Evolutionary conservation across 2,888 invertebrate genomes (phyloP), one percentile per base, ranked within the genome.

Genomic region (Acanthosepion esculentum): DNA sequence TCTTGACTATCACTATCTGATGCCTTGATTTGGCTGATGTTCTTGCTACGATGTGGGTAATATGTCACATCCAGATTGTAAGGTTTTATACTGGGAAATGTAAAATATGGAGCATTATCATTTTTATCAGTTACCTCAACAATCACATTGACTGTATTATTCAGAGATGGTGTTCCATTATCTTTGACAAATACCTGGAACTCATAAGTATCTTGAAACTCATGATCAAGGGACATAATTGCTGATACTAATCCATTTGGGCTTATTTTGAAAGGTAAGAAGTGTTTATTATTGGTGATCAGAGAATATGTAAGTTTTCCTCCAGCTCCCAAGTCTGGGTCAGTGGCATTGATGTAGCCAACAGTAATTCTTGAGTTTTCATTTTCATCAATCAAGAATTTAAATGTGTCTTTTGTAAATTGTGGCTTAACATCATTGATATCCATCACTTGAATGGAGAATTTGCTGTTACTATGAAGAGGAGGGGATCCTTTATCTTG

Each of bases 401-500:
- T 23, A 64, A 64, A 64, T 64, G 64, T 64, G 2, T 64, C 64
- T 64, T 64, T 64, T 64, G 64, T 64, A 64, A 64, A 64, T 64
- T 64, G 26, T 64, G 64, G 64, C 64, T 29, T 26, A 8, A 64
- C 64, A 64, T 64, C 64, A 64, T 64, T 64, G 64, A 64, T 64
- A 26, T 64, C 64, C 64, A 64, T 64, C 64, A 64, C 64, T 64
- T 64, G 64, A 64, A 64, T 64, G 64, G 64, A 64, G 64, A 50
- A 50, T 50, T 50, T 50, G 50, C 50, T 50, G 50, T 50, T 50
- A 50, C 50, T n/a, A 78, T 78, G 78, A 78, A 78, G 78, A 78
- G 78, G 78, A 78, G 78, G 78, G n/a, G 78, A 78, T 29, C 78
- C 78, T 78, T 78, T 78, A 78, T 78, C 78, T 78, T 78, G 78